Evolutionary conservation across 2,888 invertebrate genomes (phyloP).

Genomic region (Cantharis nigra): DNA sequence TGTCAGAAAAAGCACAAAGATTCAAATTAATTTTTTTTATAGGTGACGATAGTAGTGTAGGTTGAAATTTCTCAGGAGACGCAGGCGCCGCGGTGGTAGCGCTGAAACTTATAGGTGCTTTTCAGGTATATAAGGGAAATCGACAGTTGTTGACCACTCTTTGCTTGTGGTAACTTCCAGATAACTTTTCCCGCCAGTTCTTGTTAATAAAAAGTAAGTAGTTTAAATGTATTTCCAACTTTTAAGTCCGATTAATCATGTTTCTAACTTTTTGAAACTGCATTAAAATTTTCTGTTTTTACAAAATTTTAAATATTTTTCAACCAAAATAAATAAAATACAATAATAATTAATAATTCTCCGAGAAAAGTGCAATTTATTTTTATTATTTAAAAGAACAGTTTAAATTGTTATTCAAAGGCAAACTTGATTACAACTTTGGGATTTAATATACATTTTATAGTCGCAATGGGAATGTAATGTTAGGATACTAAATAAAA

Average conservation of each 20-base stretch:
- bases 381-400: background rate
- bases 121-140: conserved; percentile 39
- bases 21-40: background rate
- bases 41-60: conserved; percentile 23
- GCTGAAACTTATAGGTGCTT: conserved; percentile 42
- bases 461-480: background rate
- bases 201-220: background rate
- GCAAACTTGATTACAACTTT: background rate
- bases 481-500: background rate
- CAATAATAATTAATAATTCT: no score
- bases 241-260: background rate
- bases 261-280: background rate
- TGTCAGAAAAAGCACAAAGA: background rate
- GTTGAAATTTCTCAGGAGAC: conserved; percentile 21
- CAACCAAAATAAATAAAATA: no score
- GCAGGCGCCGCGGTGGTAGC: conserved; percentile 38
- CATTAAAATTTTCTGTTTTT: background rate
- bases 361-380: no score
- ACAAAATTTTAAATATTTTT: no score
- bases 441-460: background rate
- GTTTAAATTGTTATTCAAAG: background rate
- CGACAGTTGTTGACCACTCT: conserved; percentile 30
- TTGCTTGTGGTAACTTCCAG: conserved; percentile 23
- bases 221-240: background rate
- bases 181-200: background rate